A percentile compares a stretch with the other conserved stretches of the same genome.
These are phyloP conservation scores for Morinoia aosen DNA, from an alignment of 2,888 invertebrate genomes.

Conservation along the genomic window DNA sequence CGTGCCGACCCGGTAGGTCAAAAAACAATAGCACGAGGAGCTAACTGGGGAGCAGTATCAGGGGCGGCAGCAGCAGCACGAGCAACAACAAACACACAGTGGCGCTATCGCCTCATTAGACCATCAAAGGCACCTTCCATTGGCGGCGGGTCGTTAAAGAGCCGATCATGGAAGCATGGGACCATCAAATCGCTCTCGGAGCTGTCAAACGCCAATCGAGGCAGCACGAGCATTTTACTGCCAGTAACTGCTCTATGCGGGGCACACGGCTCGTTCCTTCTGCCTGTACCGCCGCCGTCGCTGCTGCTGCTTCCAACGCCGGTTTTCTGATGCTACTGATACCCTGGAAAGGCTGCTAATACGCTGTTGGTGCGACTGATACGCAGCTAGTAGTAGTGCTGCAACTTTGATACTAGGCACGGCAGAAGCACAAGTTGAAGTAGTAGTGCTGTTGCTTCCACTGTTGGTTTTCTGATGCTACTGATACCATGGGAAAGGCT, in stretches of 20 bases:
- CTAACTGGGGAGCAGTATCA: not conserved
- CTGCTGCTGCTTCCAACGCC: slow-evolving; percentile 24
- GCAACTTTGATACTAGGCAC: not conserved
- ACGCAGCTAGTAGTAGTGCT: not conserved
- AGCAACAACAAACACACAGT: slow-evolving; percentile 25
- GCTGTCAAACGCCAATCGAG: slow-evolving; percentile 40
- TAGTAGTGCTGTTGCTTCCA: slow-evolving; percentile 16
- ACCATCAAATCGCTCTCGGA: slow-evolving; percentile 40
- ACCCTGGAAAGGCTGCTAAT: not conserved
- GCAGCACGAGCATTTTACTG: slow-evolving; percentile 43
- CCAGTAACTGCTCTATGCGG: slow-evolving; percentile 48
- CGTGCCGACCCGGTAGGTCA: not conserved
- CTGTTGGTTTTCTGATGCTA: slow-evolving; percentile 4
- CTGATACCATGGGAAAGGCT: not conserved
- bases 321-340: slow-evolving; percentile 16
- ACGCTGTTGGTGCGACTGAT: not conserved
- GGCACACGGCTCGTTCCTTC: slow-evolving; percentile 26
- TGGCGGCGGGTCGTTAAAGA: slow-evolving; percentile 37
- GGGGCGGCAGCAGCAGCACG: not conserved
- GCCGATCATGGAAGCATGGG: slow-evolving; percentile 43
- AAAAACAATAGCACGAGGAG: not conserved
- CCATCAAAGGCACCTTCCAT: slow-evolving; percentile 43
- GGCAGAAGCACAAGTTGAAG: too few relatives aligned
- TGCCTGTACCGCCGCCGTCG: not conserved
- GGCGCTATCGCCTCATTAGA: slow-evolving; percentile 43